A percentile compares a stretch with the other conserved stretches of the same genome.
phyloP scores from a whole-genome alignment of 2,113 vertebrate genomes.

The Gavialis gangeticus region DNA sequence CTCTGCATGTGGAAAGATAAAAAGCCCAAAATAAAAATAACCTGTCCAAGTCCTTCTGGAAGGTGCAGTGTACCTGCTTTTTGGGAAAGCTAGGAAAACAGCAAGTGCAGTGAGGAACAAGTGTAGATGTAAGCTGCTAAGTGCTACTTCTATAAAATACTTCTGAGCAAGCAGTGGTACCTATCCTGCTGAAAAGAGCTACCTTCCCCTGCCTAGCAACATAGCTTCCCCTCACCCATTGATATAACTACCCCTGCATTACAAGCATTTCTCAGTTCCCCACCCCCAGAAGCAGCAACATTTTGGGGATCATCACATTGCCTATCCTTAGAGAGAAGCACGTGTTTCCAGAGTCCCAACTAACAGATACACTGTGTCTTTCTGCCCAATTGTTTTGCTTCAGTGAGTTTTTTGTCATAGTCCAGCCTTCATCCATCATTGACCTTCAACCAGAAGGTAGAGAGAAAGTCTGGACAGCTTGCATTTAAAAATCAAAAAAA shows the following conservation, averaged over 20 bases:
- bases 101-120: not conserved
- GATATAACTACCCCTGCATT: not conserved
- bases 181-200: not conserved
- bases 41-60: not conserved
- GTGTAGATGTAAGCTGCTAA: not conserved
- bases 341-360: not conserved
- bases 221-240: not conserved
- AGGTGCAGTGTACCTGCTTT: not conserved
- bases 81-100: not conserved
- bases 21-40: not conserved
- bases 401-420: not conserved
- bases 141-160: not conserved
- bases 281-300: no score
- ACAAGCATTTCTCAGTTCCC: not conserved
- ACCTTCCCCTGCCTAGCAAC: not conserved
- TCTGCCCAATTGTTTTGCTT: not conserved
- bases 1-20: not conserved
- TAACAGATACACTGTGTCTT: not conserved
- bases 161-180: not conserved
- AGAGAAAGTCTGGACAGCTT: not conserved
- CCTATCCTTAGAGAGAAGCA: not conserved
- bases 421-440: no score
- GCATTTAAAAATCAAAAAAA: not conserved
- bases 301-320: no score
- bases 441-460: not conserved